Base-by-base conservation (phyloP, 2,797 vertebrate genomes). In the Coregonus suidteri region DNA sequence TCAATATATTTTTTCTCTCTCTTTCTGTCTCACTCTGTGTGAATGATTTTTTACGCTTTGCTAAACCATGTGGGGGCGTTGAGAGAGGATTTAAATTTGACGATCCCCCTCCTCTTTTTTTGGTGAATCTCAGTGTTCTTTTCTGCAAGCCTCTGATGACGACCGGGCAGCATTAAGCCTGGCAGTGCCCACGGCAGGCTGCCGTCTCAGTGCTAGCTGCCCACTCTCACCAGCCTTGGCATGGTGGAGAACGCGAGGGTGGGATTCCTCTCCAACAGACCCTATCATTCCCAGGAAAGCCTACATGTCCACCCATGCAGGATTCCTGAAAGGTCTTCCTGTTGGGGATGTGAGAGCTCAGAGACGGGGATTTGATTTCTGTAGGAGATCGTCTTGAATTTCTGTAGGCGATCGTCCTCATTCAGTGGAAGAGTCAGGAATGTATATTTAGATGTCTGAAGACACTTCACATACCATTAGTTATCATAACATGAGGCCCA, bases 11-110 rank as follows among this genome's bases (percentile, higher is more conserved):
- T 64, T 64, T 16, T 77, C 53, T 73, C 75, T 85, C 90, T 89
- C 74, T 81, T 78, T 82, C 83, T 75, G 86, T 91, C 88, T 92
- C 88, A 91, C 88, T 91, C 89, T 91, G 88, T 92, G 92, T 93
- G 93, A 95, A 93, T 94, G 94, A 95, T 95, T 95, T 88, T 94
- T 92, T 94, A 94, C 92, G 94, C 93, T 95, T 93, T 93, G 92
- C 91, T 95, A 92, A 95, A 94, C 83, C 92, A 93, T 93, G 92
- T 94, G 93, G 94, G 93, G 94, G 94, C 93, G 93, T 93, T 91
- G 85, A 93, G 93, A 94, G 93, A 94, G 93, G 94, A 95, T 95
- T 95, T 95, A 93, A 94, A 94, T 94, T 92, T 86, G 91, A 90
- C 87, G 87, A 90, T 90, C 89, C 91, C 90, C 90, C 89, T 87